phyloP scores from a whole-genome alignment of 2,113 vertebrate species.

The Butorides virescens region DNA sequence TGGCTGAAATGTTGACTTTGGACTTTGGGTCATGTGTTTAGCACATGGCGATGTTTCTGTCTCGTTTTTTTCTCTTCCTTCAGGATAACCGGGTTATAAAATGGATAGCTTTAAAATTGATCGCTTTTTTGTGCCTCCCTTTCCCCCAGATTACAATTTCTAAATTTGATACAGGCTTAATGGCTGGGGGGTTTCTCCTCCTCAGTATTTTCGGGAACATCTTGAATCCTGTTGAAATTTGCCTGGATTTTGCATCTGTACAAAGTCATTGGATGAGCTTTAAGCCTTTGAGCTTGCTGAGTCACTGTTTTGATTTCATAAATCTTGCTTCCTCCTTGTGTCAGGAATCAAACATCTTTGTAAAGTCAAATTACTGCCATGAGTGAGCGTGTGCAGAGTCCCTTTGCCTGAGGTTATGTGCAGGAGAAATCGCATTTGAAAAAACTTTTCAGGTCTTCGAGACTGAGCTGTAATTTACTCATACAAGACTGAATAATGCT shows the following conservation, averaged over 20 bases:
- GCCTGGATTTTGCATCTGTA: background rate
- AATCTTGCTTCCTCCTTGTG: background rate
- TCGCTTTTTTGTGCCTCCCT: background rate
- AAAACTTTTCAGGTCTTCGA: background rate
- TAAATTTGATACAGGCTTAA: background rate
- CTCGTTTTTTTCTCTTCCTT: background rate
- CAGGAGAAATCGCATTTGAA: background rate
- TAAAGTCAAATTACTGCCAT: background rate
- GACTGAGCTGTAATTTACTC: background rate
- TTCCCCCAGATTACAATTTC: background rate
- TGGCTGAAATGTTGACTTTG: constrained; percentile 34
- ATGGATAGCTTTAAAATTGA: background rate
- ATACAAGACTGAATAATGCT: background rate
- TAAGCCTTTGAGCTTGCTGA: background rate
- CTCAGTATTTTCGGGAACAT: background rate
- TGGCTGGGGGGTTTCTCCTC: background rate
- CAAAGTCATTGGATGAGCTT: background rate
- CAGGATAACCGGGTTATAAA: background rate
- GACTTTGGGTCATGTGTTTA: background rate
- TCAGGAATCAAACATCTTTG: background rate
- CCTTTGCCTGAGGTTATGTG: background rate
- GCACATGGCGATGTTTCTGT: background rate
- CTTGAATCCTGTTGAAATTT: background rate
- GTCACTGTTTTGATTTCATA: background rate
- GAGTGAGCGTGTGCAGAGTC: background rate